phyloP scores from a whole-genome alignment of 2,113 vertebrate genomes.

The Chaenogobius annularis region DNA sequence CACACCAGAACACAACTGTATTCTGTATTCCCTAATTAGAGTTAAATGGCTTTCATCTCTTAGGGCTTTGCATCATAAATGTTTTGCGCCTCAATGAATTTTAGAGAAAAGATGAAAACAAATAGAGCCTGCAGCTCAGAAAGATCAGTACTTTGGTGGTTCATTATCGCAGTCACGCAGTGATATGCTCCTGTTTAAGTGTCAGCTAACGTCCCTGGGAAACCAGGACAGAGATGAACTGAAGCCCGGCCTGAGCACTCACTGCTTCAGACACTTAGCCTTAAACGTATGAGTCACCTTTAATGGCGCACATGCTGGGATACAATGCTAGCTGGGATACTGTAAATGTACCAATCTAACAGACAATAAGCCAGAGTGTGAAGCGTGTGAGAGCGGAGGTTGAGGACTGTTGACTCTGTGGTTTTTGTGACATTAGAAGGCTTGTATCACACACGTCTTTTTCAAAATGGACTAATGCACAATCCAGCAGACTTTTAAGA shows the following conservation, averaged over 20 bases:
- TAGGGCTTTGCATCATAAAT: slow-evolving; percentile 22
- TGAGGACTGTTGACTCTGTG: slow-evolving; percentile 7
- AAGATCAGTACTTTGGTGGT: slow-evolving; percentile 35
- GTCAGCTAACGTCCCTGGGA: slow-evolving; percentile 22
- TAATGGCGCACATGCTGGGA: slow-evolving; percentile 2
- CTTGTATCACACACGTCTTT: slow-evolving; percentile 14
- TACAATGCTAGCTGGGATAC: background rate
- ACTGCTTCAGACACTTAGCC: slow-evolving; percentile 30
- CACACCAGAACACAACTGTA: background rate
- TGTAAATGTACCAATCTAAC: background rate
- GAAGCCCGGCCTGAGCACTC: slow-evolving; percentile 37
- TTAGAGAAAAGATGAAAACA: slow-evolving; percentile 35
- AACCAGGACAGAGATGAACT: slow-evolving; percentile 36
- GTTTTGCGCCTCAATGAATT: slow-evolving; percentile 15
- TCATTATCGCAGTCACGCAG: slow-evolving; percentile 50
- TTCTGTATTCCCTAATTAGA: slow-evolving; percentile 24
- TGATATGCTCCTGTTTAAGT: slow-evolving; percentile 49
- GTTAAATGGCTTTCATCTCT: slow-evolving; percentile 33
- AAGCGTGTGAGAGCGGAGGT: background rate
- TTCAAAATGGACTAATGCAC: background rate
- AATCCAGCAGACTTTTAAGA: slow-evolving; percentile 1
- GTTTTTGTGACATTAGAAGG: slow-evolving; percentile 9
- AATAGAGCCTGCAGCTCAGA: slow-evolving; percentile 42
- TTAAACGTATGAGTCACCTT: slow-evolving; percentile 36
- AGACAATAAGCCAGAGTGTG: slow-evolving; percentile 12